A percentile compares a stretch with the other conserved stretches of the same genome.
Evolutionary conservation across 2,888 invertebrate species (phyloP).

Genomic region (Nasonia oneida): DNA sequence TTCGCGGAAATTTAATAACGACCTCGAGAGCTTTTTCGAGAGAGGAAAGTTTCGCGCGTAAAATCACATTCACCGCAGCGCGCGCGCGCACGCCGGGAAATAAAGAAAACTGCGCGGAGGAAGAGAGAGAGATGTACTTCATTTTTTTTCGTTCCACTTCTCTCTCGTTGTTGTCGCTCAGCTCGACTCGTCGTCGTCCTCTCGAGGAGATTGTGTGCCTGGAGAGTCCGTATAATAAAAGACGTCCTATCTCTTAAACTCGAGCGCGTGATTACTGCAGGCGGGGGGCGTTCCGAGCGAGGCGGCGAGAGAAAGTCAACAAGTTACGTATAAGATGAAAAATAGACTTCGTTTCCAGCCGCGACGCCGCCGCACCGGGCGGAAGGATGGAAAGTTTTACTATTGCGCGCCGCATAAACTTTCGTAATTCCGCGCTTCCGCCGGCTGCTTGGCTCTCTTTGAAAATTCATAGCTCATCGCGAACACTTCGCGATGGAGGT

Average conservation of each 20-base stretch:
- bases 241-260: conserved; percentile 15
- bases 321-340: conserved; percentile 43
- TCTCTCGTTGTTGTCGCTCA: not conserved
- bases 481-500: not conserved
- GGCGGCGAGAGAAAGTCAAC: conserved; percentile 26
- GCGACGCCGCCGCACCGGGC: not conserved
- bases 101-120: not conserved
- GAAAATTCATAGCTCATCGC: conserved; percentile 13
- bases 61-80: conserved; percentile 2
- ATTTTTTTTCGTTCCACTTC: not conserved
- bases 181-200: not conserved
- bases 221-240: conserved; percentile 32
- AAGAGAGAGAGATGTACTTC: not conserved
- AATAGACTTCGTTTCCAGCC: conserved; percentile 34
- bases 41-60: not conserved
- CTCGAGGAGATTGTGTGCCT: not conserved
- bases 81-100: not conserved
- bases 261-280: conserved; percentile 21
- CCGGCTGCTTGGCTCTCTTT: not conserved
- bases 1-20: not conserved
- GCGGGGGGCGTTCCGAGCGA: not conserved
- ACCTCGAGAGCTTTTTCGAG: not conserved
- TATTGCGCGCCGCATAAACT: conserved; percentile 30
- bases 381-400: conserved; percentile 27
- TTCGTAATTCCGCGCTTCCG: conserved; percentile 31